Evolutionary conservation across 2,888 invertebrate species (phyloP), one percentile per base, ranked within the genome.

Genomic region (Ectemnius lituratus): DNA sequence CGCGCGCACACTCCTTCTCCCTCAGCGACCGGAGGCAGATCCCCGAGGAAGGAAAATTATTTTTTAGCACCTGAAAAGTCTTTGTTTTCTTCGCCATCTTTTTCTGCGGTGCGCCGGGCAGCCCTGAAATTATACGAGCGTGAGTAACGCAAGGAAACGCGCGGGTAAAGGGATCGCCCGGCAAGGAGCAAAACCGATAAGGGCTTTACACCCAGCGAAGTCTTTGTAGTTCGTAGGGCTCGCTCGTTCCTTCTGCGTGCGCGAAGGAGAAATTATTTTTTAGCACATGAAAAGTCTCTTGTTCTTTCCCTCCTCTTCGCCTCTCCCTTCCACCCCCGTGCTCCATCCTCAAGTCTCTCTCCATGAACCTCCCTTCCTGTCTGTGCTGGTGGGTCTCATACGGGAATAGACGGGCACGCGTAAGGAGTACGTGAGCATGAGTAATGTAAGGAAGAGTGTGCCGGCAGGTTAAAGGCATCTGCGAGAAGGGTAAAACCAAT

Each of bases 61-160:
- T 77, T 77, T 77, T 75, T 75, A 75, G 68, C 75, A 66, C 52
- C 65, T 77, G 76, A 77, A 77, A 76, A 75, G 76, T 77, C 76
- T 75, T 69, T 67, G 63, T 61, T 70, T 76, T 73, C 73, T 65
- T 76, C 70, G 59, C 56, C 8, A 64, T 20, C 58, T 14, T 56
- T 23, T 18, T 66, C 68, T 67, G 52, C 59, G 18, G 23, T 46
- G 49, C 16, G 18, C 14, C 62, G 57, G 64, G 67, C 64, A 69
- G 52, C 63, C 56, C 20, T 58, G 61, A 59, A 68, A 75, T 57
- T 63, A 72, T 67, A 67, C 70, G 76, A 76, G 76, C 78, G 76
- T 76, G 73, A 78, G 73, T 77, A 77, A 78, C 71, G 67, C 69
- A 69, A 77, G 77, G 47, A 74, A 57, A 72, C 67, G 62, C 70